Evolutionary conservation across 1,140 invertebrate genomes (phyloP).

Genomic region (Agrypnia vestita): DNA sequence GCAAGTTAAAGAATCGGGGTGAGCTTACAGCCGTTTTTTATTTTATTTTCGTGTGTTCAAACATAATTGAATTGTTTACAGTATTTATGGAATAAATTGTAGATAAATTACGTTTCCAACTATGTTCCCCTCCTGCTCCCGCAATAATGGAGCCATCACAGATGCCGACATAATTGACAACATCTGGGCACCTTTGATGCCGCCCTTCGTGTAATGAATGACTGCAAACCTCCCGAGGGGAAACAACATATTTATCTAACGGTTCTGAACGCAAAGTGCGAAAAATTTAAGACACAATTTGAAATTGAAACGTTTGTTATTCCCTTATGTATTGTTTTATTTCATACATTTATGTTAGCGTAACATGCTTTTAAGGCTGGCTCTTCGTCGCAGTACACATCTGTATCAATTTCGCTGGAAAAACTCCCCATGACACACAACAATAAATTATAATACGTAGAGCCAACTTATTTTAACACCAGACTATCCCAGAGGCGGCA

Average conservation of each 20-base stretch:
- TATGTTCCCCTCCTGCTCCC: not conserved
- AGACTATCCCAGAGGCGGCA: too few relatives aligned
- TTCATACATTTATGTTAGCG: too few relatives aligned
- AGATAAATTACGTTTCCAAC: constrained; percentile 52
- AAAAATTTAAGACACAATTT: not conserved
- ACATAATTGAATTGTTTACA: constrained; percentile 30
- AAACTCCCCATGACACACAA: too few relatives aligned
- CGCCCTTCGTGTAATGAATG: constrained; percentile 16
- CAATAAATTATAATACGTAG: too few relatives aligned
- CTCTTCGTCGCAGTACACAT: too few relatives aligned
- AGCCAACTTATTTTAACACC: too few relatives aligned
- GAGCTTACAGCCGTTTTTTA: not conserved
- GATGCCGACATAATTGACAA: constrained; percentile 60
- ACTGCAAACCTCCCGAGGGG: not conserved
- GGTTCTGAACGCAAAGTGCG: constrained; percentile 3
- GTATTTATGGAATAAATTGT: constrained; percentile 45
- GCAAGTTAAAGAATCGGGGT: too few relatives aligned
- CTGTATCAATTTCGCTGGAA: too few relatives aligned
- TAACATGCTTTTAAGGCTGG: too few relatives aligned
- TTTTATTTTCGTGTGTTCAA: not conserved
- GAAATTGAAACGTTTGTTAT: too few relatives aligned
- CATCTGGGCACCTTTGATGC: constrained; percentile 53
- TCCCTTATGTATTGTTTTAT: too few relatives aligned
- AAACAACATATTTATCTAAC: constrained; percentile 24
- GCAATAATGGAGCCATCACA: constrained; percentile 58